A percentile compares a stretch with the other conserved stretches of the same genome.
These are phyloP conservation scores for Globodera ellingtonae DNA, from an alignment of 1,140 invertebrate genomes.

Conservation along the genomic window DNA sequence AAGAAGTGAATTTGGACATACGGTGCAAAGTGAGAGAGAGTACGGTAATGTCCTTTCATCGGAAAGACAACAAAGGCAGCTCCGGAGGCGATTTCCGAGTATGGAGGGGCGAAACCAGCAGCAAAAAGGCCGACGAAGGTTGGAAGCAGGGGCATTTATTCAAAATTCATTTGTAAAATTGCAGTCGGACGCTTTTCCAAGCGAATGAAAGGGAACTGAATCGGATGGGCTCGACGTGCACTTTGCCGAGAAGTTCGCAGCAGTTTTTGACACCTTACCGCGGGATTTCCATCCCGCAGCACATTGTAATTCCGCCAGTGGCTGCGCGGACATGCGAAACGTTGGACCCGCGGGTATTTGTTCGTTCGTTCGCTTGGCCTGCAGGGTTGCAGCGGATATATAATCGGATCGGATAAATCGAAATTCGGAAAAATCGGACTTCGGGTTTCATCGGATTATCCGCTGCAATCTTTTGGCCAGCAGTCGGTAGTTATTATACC, in stretches of 20 bases:
- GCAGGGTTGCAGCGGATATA: not conserved
- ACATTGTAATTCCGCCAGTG: slow-evolving; percentile 33
- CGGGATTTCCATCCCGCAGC: slow-evolving; percentile 45
- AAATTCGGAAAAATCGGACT: too few species aligned
- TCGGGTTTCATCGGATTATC: too few species aligned
- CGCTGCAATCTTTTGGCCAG: too few species aligned
- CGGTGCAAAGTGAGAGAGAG: slow-evolving; percentile 1
- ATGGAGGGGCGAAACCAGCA: not conserved
- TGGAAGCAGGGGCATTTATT: not conserved
- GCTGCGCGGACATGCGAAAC: slow-evolving; percentile 11
- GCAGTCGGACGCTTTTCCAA: not conserved
- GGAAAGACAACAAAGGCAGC: not conserved
- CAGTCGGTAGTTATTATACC: not conserved
- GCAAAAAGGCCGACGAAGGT: not conserved
- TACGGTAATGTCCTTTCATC: slow-evolving; percentile 5
- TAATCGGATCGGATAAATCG: too few species aligned
- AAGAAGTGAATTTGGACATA: slow-evolving; percentile 5
- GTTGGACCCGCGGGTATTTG: slow-evolving; percentile 25
- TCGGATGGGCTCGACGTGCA: not conserved
- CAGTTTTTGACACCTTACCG: not conserved
- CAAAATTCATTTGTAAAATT: too few species aligned
- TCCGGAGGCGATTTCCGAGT: not conserved
- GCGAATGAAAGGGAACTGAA: not conserved
- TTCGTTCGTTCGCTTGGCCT: not conserved
- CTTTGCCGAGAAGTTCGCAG: not conserved